Conservation (phyloP, 2,888 invertebrate genomes). For the Ornithoptera priamus region DNA sequence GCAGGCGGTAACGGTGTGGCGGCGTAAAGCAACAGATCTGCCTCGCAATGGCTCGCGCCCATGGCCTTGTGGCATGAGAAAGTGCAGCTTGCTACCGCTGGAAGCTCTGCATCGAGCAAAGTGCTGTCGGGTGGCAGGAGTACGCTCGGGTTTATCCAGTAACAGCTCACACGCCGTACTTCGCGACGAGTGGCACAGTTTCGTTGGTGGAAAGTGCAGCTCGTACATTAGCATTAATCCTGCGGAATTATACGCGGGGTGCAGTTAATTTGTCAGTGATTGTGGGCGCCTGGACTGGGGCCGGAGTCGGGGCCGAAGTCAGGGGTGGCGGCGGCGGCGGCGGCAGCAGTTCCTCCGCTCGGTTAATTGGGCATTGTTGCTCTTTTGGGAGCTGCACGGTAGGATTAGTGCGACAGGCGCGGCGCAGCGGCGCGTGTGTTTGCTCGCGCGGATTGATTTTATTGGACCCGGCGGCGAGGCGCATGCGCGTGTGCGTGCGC, state of each 20-base stretch:
- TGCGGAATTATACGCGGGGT: slow-evolving; percentile 36
- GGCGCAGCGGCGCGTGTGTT: slow-evolving; percentile 11
- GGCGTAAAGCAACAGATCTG: too few relatives aligned
- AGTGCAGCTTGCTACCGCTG: too few relatives aligned
- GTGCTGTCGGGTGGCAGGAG: not conserved
- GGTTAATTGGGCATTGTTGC: slow-evolving; percentile 63
- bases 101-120: not conserved
- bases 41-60: too few relatives aligned
- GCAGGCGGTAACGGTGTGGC: too few relatives aligned
- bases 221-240: slow-evolving; percentile 17
- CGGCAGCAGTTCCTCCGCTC: slow-evolving; percentile 53
- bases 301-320: too few relatives aligned
- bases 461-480: slow-evolving; percentile 31
- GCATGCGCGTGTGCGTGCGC: too few relatives aligned
- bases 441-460: slow-evolving; percentile 38
- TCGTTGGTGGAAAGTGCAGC: slow-evolving; percentile 21
- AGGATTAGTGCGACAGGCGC: slow-evolving; percentile 15
- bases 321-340: too few relatives aligned
- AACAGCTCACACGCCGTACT: not conserved
- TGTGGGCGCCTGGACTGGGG: slow-evolving; percentile 38
- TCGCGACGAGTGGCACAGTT: not conserved
- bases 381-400: slow-evolving; percentile 47
- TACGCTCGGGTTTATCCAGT: not conserved
- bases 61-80: too few relatives aligned
- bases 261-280: slow-evolving; percentile 63